Conservation (phyloP, 2,113 vertebrate species). For the Chiloscyllium plagiosum region DNA sequence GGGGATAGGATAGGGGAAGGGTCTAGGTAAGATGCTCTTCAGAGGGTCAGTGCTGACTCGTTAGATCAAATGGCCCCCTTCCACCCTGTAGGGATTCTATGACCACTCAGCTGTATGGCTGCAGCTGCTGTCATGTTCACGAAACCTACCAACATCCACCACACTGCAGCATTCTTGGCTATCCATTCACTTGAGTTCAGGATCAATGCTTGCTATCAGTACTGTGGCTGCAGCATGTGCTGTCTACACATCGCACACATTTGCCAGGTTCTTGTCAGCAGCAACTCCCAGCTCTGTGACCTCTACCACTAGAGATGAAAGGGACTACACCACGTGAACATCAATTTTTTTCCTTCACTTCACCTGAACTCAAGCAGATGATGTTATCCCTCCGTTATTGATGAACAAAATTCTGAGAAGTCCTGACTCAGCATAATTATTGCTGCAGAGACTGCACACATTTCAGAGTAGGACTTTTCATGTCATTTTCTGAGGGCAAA, state of each 20-base stretch:
- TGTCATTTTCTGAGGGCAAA: not conserved
- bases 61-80: too few species aligned
- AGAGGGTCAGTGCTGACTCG: too few species aligned
- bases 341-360: not conserved
- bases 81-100: too few species aligned
- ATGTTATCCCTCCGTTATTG: not conserved
- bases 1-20: too few species aligned
- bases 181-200: not conserved
- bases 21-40: too few species aligned
- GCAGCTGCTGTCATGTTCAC: not conserved
- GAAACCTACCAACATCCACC: not conserved
- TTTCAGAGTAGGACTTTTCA: not conserved
- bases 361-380: not conserved
- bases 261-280: not conserved
- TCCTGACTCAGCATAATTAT: not conserved
- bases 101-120: not conserved
- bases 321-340: not conserved
- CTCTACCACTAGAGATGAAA: not conserved
- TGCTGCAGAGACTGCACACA: not conserved
- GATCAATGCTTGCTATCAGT: not conserved
- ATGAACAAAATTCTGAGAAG: not conserved
- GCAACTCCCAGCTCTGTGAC: not conserved
- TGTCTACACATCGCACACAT: not conserved
- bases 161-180: not conserved
- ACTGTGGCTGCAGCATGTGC: not conserved